Evolutionary conservation across 2,888 invertebrate genomes (phyloP), one percentile per base, ranked within the genome.

Genomic region (Acanthosepion pharaonis): DNA sequence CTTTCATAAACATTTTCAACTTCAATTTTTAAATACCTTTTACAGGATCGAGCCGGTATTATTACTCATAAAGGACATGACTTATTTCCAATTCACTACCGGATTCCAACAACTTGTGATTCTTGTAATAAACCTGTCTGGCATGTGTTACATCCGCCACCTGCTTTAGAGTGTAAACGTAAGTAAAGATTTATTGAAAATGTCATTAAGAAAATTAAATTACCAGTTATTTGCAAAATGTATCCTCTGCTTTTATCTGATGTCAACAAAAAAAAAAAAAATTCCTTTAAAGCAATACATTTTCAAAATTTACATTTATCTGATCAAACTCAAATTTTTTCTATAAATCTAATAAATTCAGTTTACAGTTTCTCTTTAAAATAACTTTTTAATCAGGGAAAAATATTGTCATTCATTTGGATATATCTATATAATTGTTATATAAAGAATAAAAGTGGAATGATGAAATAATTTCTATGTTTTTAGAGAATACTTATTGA

Each of bases 51-150:
- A 95, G 55, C 94, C 28, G 96, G 96, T 94, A 96, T 97, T 33
- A 98, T 98, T 96, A 98, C 98, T 96, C 98, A 99, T 97, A 99
- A 99, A 97, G 98, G 99, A 28, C 99, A 99, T 98, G 99, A 99
- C 98, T 99, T 99, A 97, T 98, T 99, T 96, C 98, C 99, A 97
- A 99, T 99, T 97, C 99, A 99, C 96, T 99, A 99, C 98, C 99
- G 99, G 98, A 99, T 99, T 98, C 99, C 99, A 94, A 99, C 99
- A 25, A 98, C 99, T 96, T 99, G 99, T 98, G 99, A 99, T 98
- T 98, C 99, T 96, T 99, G 99, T 98, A 98, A 99, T 95, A 99
- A 99, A 97, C 99, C 99, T 96, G 98, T 99, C 96, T 99, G 99
- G 99, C 98, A 99, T 98, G 98, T 99, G 98, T 98, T 99, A 98